Base-by-base conservation (phyloP, 2,888 invertebrate species). In the Xestia rhomboidea region DNA sequence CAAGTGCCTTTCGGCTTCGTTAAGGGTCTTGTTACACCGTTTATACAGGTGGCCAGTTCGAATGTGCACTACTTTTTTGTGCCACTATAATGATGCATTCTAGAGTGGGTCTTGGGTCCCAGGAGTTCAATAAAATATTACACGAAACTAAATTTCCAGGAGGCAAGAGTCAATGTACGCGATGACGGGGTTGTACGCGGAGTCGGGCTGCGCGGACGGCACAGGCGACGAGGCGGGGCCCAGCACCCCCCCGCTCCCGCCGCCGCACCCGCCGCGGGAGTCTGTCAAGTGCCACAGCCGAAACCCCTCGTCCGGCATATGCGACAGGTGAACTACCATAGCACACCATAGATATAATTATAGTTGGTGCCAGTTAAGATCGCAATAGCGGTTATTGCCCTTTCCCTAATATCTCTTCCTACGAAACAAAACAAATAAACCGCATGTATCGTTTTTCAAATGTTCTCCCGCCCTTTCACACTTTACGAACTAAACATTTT, bases 121-220 rank as follows among this genome's bases (percentile, higher is more conserved):
- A n/a, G 15, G 24, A 41, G 38, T 30, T 2, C 13, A 54, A 27
- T 15, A 77, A 60, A 60, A 79, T 71, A 70, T 76, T 70, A 64
- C 30, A 77, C 46, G 27, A 44, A 49, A n/a, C 10, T 41, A n/a
- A 79, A n/a, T 84, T 82, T 88, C 54, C 94, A 97, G 98, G 92
- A 97, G 98, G 94, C 98, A 98, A 97, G 98, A 98, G 95, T 98
- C 98, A 91, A 98, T 98, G 98, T 98, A 98, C 94, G 98, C 98
- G 87, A 98, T 98, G 98, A 98, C 98, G 66, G 98, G 98, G 49
- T 96, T 98, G 79, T 98, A 98, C 93, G 98, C 98, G 81, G 98
- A 98, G 92, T 97, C 97, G 51, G 97, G 97, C 51, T 97, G 97
- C 87, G 97, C 97, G 84, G 97, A 97, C 88, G 97, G 97, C 83